These are phyloP conservation scores for Danio jaintianensis DNA, from an alignment of 2,797 vertebrate species.

Conservation along the genomic window DNA sequence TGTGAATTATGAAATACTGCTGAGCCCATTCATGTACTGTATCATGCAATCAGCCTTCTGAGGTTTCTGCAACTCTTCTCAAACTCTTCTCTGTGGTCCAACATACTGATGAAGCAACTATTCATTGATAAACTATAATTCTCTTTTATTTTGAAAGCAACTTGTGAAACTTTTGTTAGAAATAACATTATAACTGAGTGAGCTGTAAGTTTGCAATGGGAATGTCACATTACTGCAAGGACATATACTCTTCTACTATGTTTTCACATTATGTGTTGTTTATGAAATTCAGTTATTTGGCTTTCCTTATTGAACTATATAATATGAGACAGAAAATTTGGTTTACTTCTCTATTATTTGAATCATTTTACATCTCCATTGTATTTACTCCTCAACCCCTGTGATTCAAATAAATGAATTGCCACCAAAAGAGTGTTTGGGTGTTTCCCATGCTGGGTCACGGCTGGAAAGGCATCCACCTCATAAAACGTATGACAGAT, in stretches of 20 bases:
- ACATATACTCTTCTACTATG: too few species aligned
- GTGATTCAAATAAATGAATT: neutral
- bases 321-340: neutral
- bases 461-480: neutral
- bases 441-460: too few species aligned
- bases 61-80: conserved; percentile 19
- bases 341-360: too few species aligned
- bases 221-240: neutral
- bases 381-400: neutral
- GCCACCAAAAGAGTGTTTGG: too few species aligned
- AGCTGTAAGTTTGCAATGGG: neutral
- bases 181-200: neutral
- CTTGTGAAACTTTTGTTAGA: neutral
- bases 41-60: neutral
- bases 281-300: neutral
- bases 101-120: conserved; percentile 43
- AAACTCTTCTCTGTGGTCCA: conserved; percentile 34
- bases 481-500: too few species aligned
- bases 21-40: conserved; percentile 12
- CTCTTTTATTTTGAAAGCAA: conserved; percentile 1
- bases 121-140: conserved; percentile 20
- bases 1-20: conserved; percentile 38
- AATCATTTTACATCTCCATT: too few species aligned
- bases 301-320: neutral
- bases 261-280: neutral